Base-by-base conservation (phyloP, 2,888 invertebrate species). In the Spicauda simplicius region DNA sequence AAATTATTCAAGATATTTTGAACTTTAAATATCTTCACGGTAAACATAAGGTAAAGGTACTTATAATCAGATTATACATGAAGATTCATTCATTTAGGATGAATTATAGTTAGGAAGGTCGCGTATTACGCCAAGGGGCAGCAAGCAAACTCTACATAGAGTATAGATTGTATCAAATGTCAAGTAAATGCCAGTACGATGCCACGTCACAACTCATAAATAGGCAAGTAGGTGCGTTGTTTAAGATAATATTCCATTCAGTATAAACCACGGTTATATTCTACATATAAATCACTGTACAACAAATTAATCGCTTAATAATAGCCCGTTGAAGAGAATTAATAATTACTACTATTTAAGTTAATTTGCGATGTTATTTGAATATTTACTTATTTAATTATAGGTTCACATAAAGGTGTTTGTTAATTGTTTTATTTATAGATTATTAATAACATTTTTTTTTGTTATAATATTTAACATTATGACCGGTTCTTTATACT, bases 101-200 rank as follows among this genome's bases (percentile, higher is more conserved):
- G 14, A 41, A 48, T 7, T 54, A 54, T 54, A 30, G 54, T n/a
- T 33, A 33, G 16, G 10, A 33, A 55, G 19, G 30, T 16, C 33
- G 10, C n/a, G 12, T 14, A 60, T 30, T 45, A 25, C 30, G 20
- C 48, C 25, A 12, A 16, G 50, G 48, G 16, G 16, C 48, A 48
- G 14, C 7, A 30, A 33, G 50, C 16, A 33, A 60, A 45, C 45
- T n/a, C n/a, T 48, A 25, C 48, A 25, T 37, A 61, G 20, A 52
- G 48, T 65, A 58, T 53, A 57, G 30, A 50, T 59, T 41, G 53
- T 45, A 65, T 41, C 54, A 65, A 65, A 65, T 65, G 65, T 65
- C 65, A 65, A 59, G 59, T 65, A 65, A 65, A 65, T 65, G 65
- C 65, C 65, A 65, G 25, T 59, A 45, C 65, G 19, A 45, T 18